Conservation (phyloP, 2,113 vertebrate genomes). For the Mionectes macconnelli region DNA sequence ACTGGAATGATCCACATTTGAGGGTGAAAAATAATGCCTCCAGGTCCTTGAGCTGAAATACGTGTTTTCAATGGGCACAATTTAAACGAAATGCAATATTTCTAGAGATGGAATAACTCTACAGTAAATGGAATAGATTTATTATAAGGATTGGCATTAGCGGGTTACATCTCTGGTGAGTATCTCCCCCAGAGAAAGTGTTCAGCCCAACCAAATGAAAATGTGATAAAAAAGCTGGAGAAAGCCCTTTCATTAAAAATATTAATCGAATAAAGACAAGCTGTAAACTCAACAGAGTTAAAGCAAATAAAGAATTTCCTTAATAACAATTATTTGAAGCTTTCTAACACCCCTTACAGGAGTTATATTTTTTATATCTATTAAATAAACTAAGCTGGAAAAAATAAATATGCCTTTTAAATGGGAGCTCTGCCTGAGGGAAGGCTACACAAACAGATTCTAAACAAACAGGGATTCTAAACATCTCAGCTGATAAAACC, state of each 20-base stretch:
- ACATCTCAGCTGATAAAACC: background rate
- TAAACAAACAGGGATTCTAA: background rate
- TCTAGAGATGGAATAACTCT: background rate
- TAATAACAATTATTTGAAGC: background rate
- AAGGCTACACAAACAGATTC: background rate
- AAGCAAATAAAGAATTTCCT: background rate
- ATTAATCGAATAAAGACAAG: background rate
- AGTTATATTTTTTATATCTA: background rate
- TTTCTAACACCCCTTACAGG: background rate
- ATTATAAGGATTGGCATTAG: background rate
- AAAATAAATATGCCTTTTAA: background rate
- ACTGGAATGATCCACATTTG: background rate
- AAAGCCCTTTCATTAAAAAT: background rate
- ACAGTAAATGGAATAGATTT: background rate
- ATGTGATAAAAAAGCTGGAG: background rate
- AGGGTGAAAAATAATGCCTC: background rate
- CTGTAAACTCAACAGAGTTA: background rate
- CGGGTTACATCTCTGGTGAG: background rate
- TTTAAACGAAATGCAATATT: background rate
- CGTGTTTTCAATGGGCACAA: background rate
- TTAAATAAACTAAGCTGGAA: background rate
- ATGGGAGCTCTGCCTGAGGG: background rate
- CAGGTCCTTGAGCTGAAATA: background rate
- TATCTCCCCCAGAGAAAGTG: background rate
- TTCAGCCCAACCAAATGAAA: background rate